Conservation (phyloP, 2,113 vertebrate genomes). For the Upupa epops region DNA sequence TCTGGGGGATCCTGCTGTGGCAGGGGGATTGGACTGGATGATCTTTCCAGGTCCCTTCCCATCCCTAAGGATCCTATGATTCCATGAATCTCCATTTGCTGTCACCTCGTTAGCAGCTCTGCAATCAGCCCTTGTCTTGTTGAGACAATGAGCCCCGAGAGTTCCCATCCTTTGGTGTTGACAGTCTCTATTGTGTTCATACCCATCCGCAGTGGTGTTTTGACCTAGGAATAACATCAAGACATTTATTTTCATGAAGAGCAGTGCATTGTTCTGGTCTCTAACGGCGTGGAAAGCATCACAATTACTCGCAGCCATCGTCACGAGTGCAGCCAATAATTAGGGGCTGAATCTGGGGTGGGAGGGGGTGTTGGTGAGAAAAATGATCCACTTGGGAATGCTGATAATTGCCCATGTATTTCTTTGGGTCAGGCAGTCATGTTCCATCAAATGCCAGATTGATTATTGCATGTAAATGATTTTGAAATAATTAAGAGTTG, state of each 20-base stretch:
- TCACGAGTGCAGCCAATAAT: conserved; percentile 49
- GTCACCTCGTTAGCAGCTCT: not conserved
- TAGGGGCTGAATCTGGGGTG: conserved; percentile 48
- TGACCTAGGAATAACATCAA: conserved; percentile 30
- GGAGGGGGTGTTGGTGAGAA: not conserved
- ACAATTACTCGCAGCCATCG: conserved; percentile 47
- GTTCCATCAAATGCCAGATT: conserved; percentile 63
- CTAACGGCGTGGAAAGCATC: conserved; percentile 27
- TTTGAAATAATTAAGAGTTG: conserved; percentile 71
- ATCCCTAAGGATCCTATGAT: no score
- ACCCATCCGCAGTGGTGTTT: conserved; percentile 9
- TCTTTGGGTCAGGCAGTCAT: conserved; percentile 65
- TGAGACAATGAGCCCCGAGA: not conserved
- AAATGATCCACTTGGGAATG: conserved; percentile 42
- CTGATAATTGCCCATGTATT: conserved; percentile 60
- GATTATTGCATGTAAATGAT: conserved; percentile 59
- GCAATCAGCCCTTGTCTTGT: not conserved
- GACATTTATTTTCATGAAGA: conserved; percentile 66
- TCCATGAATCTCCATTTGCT: fast-evolving
- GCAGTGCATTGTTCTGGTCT: conserved; percentile 34
- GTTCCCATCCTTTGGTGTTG: not conserved
- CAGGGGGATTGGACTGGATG: no score
- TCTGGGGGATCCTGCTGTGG: no score
- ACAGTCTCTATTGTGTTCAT: not conserved
- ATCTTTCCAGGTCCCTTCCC: no score